These are phyloP conservation scores for Folsomia candida DNA, from an alignment of 2,888 invertebrate species.

Conservation along the genomic window DNA sequence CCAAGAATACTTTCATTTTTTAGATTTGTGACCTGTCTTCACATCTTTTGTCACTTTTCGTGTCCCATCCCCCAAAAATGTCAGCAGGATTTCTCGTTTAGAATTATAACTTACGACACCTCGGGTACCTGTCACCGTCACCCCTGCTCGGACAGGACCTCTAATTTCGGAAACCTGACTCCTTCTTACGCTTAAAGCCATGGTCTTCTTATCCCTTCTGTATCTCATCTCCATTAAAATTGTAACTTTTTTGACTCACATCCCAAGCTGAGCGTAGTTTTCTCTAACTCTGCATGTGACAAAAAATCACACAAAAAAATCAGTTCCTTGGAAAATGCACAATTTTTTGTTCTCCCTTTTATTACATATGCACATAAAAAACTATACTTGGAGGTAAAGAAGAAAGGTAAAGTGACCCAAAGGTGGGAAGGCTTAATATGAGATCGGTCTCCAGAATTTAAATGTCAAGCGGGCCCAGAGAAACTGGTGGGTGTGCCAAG, in stretches of 20 bases:
- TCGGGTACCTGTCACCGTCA: no score
- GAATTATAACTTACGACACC: neutral
- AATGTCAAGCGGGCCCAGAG: constrained; percentile 1
- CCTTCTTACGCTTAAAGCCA: no score
- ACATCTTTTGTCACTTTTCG: neutral
- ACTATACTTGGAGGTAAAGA: neutral
- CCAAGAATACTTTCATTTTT: no score
- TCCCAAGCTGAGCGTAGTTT: neutral
- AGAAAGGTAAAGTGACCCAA: no score
- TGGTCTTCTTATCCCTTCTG: no score
- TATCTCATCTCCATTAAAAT: no score
- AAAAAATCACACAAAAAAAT: constrained; percentile 6
- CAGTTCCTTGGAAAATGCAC: neutral
- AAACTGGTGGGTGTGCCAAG: constrained; percentile 1
- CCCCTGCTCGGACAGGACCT: neutral
- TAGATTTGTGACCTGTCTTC: neutral
- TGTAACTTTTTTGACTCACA: no score
- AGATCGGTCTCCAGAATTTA: neutral
- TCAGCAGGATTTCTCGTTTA: neutral
- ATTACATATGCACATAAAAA: neutral
- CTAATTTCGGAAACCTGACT: neutral
- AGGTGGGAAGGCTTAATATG: neutral
- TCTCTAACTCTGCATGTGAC: neutral
- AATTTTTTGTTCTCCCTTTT: neutral
- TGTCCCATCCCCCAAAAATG: neutral